These are phyloP conservation scores for Halcyon smyrnensis DNA, from an alignment of 2,797 vertebrate species.

Conservation along the genomic window DNA sequence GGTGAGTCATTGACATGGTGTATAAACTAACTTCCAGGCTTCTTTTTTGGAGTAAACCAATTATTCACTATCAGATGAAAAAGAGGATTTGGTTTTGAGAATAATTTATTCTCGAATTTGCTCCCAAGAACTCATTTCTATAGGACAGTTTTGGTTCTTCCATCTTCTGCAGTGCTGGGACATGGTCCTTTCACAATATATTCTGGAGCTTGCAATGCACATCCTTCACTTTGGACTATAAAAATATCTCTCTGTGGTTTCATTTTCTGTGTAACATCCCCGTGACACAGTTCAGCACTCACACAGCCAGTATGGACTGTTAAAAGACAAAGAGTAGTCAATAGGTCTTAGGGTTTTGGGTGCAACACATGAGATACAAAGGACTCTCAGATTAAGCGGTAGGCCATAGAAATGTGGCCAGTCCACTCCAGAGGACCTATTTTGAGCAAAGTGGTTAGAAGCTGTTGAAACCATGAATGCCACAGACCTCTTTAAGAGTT, in stretches of 20 bases:
- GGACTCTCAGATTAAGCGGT: background rate
- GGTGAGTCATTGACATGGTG: accelerated
- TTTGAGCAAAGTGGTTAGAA: background rate
- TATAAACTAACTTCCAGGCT: background rate
- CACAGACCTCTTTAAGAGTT: background rate
- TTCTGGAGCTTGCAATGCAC: background rate
- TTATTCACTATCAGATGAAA: background rate
- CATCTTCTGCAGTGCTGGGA: background rate
- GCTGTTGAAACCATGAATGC: background rate
- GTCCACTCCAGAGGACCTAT: background rate
- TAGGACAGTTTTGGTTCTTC: background rate
- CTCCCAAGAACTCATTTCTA: background rate
- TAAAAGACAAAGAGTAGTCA: background rate
- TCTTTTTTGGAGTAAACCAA: background rate
- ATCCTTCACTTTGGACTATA: background rate
- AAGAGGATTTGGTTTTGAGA: background rate
- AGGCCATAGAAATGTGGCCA: background rate
- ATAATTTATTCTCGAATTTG: background rate
- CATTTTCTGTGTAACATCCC: background rate
- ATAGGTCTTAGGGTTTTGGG: background rate
- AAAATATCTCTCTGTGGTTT: background rate
- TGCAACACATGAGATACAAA: background rate
- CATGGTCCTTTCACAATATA: background rate
- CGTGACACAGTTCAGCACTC: background rate
- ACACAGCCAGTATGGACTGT: no score